These are phyloP conservation scores for Exaiptasia diaphana DNA, from an alignment of 64 coral and sea anemone genomes.

Conservation along the genomic window DNA sequence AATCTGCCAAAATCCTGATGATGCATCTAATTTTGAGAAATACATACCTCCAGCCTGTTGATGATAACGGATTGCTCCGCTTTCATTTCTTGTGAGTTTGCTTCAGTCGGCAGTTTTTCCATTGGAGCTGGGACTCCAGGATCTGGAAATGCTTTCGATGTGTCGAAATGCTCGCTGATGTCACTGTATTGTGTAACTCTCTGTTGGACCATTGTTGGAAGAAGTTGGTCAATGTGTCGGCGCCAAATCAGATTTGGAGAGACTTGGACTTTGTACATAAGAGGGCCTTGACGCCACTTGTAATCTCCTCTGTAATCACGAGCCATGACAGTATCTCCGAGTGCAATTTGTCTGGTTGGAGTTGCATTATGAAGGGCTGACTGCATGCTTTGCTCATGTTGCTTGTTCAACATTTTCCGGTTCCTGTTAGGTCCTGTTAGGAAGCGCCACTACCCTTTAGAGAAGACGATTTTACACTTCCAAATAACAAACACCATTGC, in stretches of 20 bases:
- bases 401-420: slow-evolving; percentile 51
- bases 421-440: slow-evolving; percentile 56
- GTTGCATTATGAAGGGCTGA: slow-evolving; percentile 22
- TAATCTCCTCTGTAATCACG: slow-evolving; percentile 36
- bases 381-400: slow-evolving; percentile 36
- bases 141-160: too few species aligned
- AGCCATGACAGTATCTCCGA: slow-evolving; percentile 44
- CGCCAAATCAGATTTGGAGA: slow-evolving; percentile 40
- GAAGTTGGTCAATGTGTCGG: slow-evolving; percentile 54
- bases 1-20: slow-evolving; percentile 31
- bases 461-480: not conserved
- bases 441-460: slow-evolving; percentile 37
- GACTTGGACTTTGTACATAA: slow-evolving; percentile 43
- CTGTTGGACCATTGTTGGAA: slow-evolving; percentile 10
- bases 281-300: slow-evolving; percentile 37
- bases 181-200: not conserved
- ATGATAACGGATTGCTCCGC: too few species aligned
- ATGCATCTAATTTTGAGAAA: slow-evolving; percentile 42
- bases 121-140: too few species aligned
- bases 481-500: slow-evolving; percentile 33
- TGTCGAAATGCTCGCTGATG: too few species aligned
- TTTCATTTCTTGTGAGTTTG: too few species aligned
- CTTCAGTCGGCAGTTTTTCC: too few species aligned
- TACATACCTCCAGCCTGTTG: too few species aligned
- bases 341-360: slow-evolving; percentile 4